phyloP scores from a whole-genome alignment of 2,888 invertebrate genomes.

The Sarcophaga caerulescens region DNA sequence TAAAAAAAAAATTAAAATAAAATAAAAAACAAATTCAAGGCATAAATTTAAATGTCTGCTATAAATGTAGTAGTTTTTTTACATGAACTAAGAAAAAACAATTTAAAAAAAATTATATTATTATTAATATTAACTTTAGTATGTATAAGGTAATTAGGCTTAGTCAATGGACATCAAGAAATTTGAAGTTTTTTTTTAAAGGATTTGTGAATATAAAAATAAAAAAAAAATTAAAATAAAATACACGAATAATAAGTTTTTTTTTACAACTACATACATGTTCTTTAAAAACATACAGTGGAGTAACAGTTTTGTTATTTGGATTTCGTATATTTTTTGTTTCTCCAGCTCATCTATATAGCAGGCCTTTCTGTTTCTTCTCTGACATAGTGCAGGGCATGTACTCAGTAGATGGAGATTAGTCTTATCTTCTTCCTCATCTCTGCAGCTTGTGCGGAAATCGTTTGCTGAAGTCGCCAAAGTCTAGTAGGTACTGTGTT shows the following conservation, averaged over 20 bases:
- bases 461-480: no score
- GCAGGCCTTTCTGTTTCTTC: no score
- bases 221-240: not conserved
- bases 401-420: no score
- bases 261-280: no score
- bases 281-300: no score
- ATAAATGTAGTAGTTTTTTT: slow-evolving; percentile 50
- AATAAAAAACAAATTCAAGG: not conserved
- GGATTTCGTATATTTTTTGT: no score
- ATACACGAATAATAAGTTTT: not conserved
- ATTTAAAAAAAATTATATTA: not conserved
- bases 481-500: no score
- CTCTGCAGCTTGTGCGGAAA: no score
- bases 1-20: not conserved
- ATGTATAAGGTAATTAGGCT: slow-evolving; percentile 1
- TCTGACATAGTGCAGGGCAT: no score
- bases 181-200: slow-evolving; percentile 16
- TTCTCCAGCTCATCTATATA: no score
- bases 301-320: no score
- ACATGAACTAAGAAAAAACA: slow-evolving; percentile 25
- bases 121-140: slow-evolving; percentile 11
- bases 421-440: no score
- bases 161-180: not conserved
- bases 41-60: slow-evolving; percentile 38
- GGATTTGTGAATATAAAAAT: slow-evolving; percentile 23